These are phyloP conservation scores for Amphimedon queenslandica DNA, from an alignment of 37 sponge, comb jelly and placozoan species.

Conservation along the genomic window DNA sequence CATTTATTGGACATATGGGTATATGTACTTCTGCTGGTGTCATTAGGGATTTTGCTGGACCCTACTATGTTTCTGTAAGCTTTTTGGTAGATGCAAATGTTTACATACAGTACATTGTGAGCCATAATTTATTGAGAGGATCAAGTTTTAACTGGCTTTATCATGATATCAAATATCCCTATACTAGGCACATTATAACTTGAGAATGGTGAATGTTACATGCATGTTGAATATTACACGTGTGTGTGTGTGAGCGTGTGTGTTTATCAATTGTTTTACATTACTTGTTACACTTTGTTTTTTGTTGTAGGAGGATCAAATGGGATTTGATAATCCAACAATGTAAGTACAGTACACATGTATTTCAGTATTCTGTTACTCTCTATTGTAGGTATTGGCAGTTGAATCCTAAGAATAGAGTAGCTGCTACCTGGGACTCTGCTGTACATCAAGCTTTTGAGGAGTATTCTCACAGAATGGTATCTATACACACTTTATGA, in stretches of 20 bases:
- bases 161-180: too few relatives aligned
- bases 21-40: conserved; percentile 91
- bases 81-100: too few relatives aligned
- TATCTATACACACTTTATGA: conserved; percentile 1
- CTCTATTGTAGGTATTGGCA: conserved; percentile 75
- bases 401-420: conserved; percentile 63
- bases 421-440: conserved; percentile 77
- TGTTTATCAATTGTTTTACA: not conserved
- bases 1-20: conserved; percentile 98
- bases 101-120: too few relatives aligned
- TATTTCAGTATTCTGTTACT: not conserved
- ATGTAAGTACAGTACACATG: conserved; percentile 44
- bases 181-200: too few relatives aligned
- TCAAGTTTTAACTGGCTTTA: too few relatives aligned
- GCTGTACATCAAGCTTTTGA: conserved; percentile 86
- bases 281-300: conserved; percentile 1
- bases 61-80: conserved; percentile 90
- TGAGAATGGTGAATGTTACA: too few relatives aligned
- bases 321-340: conserved; percentile 92
- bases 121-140: too few relatives aligned
- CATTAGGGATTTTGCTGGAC: conserved; percentile 97
- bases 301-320: conserved; percentile 79
- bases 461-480: conserved; percentile 92
- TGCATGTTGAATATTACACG: too few relatives aligned
- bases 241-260: too few relatives aligned